Evolutionary conservation across 1,140 invertebrate genomes (phyloP), one percentile per base, ranked within the genome.

Genomic region (Matsumurasca onukii): DNA sequence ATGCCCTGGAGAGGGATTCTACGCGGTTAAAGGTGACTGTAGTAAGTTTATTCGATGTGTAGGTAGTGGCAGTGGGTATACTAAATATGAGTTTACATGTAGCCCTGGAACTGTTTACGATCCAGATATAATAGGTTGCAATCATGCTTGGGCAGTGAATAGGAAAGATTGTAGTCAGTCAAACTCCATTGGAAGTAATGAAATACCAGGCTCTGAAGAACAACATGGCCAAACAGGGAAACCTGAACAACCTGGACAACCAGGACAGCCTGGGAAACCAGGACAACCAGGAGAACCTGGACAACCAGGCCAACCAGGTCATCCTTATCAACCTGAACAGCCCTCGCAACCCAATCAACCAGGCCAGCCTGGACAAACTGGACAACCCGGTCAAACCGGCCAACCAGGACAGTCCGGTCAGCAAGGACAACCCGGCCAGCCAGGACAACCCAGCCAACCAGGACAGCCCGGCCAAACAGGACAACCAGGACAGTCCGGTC

Each of bases 1-100:
- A 24, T 86, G 85, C 71, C 71, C 69, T 66, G 66, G 75, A 66
- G 87, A 89, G 80, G 86, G 86, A 48, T 88, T 86, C 73, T 82
- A 82, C 74, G 75, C 79, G 24, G 72, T 80, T 69, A 72, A 80
- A 52, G 75, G 78, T 17, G 75, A 80, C 66, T 82, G 80, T 68
- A 76, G 73, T 49, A 80, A 79, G 66, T 82, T 81, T 67, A 77
- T 78, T 64, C 72, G 81, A 20, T 82, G 80, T 72, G 76, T 77
- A 15, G 78, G 78, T 70, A 74, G 73, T 30, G 78, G 78, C 70
- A 74, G 75, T 12, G 79, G 80, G 9, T 82, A 76, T 66, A 77
- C 76, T 34, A 78, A 77, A 73, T 82, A 82, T 70, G 77, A 80
- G 30, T 81, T 80, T 70, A 68, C 70, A 34, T 80, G 78, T 73